Evolutionary conservation across 2,888 invertebrate genomes (phyloP).

Genomic region (Drepanosiphum platanoidis): DNA sequence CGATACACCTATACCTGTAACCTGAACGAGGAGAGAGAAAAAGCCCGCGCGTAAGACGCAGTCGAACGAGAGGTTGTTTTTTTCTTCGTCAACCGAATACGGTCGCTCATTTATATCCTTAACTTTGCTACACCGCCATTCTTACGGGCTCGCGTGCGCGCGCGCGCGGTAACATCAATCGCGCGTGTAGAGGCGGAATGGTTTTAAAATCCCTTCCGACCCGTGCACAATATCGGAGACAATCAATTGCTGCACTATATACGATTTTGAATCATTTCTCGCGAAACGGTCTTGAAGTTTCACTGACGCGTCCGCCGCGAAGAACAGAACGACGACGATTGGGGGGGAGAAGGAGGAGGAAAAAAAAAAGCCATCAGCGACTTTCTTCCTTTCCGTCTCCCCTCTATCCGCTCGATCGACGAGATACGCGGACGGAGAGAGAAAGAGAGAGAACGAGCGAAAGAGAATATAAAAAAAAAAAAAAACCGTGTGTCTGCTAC

Average conservation of each 20-base stretch:
- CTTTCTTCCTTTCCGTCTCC: constrained; percentile 25
- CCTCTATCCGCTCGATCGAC: not conserved
- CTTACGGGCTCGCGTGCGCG: not conserved
- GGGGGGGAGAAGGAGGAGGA: not conserved
- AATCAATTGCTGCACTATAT: constrained; percentile 47
- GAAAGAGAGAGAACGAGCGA: not conserved
- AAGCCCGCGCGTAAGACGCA: not conserved
- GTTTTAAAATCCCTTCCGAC: constrained; percentile 34
- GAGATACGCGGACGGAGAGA: not conserved
- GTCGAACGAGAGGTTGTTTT: not conserved
- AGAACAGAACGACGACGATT: too few species aligned
- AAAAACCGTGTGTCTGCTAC: constrained; percentile 5
- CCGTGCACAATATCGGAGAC: constrained; percentile 20
- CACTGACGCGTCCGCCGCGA: constrained; percentile 16
- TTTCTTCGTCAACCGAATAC: constrained; percentile 31
- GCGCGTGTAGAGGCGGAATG: not conserved
- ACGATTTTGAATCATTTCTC: constrained; percentile 51
- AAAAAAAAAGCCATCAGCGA: constrained; percentile 34
- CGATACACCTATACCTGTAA: too few species aligned
- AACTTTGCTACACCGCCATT: not conserved
- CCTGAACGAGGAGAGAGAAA: too few species aligned
- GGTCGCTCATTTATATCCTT: constrained; percentile 36
- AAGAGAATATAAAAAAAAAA: not conserved
- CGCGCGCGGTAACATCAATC: constrained; percentile 30
- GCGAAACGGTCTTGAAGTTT: constrained; percentile 38